phyloP scores from a whole-genome alignment of 2,113 vertebrate genomes.

The Phainopepla nitens region DNA sequence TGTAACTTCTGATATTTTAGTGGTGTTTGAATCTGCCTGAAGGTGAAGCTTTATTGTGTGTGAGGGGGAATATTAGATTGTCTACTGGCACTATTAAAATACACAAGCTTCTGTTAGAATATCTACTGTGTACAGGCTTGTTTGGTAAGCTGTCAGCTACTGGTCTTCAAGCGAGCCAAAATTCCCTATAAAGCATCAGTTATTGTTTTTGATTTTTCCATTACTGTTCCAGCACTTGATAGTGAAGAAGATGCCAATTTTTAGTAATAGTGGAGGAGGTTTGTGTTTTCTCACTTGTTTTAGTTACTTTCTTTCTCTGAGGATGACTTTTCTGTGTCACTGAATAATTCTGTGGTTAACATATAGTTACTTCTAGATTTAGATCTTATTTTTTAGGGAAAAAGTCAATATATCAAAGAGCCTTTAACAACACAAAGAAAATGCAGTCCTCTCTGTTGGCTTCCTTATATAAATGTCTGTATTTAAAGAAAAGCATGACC shows the following conservation, averaged over 20 bases:
- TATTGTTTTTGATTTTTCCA: background rate
- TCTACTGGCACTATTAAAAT: background rate
- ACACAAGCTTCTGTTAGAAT: background rate
- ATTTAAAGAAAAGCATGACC: background rate
- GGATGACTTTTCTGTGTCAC: background rate
- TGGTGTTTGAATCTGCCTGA: background rate
- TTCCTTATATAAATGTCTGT: background rate
- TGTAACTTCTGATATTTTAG: background rate
- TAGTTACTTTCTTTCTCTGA: background rate
- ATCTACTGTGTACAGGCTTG: background rate
- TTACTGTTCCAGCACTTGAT: background rate
- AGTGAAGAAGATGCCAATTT: background rate
- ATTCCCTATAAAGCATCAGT: background rate
- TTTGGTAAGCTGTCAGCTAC: background rate
- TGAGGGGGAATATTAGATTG: background rate
- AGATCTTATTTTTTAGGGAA: background rate
- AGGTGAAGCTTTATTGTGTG: background rate
- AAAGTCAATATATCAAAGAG: background rate
- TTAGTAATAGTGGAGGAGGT: background rate
- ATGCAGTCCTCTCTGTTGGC: rapidly evolving
- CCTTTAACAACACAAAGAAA: background rate
- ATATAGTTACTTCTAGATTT: background rate
- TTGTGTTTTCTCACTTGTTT: background rate
- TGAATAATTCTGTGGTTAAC: background rate
- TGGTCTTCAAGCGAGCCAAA: background rate